Conservation (phyloP, 2,113 vertebrate genomes). For the Cariama cristata region DNA sequence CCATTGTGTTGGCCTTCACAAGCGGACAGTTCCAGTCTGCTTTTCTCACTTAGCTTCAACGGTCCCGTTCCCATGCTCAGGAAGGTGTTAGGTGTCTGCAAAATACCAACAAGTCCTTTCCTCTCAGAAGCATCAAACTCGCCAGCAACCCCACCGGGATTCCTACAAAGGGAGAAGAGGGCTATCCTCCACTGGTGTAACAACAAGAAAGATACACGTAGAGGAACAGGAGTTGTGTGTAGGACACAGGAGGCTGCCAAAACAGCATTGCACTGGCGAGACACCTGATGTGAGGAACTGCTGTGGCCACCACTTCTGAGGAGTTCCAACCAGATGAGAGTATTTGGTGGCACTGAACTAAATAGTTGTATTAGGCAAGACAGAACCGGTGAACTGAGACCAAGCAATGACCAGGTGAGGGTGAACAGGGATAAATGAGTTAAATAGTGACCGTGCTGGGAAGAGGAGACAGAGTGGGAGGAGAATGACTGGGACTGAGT, state of each 20-base stretch:
- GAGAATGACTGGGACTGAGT: background rate
- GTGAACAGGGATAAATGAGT: background rate
- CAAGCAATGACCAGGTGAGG: background rate
- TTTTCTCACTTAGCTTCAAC: background rate
- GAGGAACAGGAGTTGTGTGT: background rate
- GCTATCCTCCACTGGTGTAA: background rate
- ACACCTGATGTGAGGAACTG: background rate
- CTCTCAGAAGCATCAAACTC: background rate
- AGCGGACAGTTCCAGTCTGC: background rate
- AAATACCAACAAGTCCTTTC: background rate
- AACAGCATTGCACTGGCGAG: background rate
- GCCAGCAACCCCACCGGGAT: background rate
- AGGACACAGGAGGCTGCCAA: background rate
- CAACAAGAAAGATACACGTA: fast-evolving
- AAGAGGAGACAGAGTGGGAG: conserved; percentile 41
- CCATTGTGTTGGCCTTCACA: background rate
- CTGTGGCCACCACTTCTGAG: background rate
- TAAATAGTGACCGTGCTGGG: background rate
- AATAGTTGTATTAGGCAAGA: background rate
- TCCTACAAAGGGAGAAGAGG: background rate
- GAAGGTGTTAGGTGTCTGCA: background rate
- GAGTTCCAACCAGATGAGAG: background rate
- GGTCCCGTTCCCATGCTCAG: background rate
- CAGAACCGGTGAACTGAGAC: background rate
- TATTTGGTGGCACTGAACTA: background rate